A percentile compares a stretch with the other conserved stretches of the same genome.
Conservation (phyloP, 2,113 vertebrate genomes). For the Penelope pileata region DNA sequence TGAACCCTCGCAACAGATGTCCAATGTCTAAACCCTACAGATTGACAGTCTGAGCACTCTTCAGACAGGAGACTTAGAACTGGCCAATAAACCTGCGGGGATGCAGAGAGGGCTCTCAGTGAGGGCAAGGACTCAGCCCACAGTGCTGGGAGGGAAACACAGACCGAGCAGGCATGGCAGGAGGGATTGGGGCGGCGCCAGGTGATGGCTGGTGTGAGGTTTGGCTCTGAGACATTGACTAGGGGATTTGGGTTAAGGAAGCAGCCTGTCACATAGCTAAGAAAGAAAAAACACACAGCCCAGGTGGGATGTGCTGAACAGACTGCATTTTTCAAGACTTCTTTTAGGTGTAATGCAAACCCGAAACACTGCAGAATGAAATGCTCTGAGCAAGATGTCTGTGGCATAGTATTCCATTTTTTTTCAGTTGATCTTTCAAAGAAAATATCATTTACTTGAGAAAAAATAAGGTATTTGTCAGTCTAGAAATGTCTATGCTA, state of each 20-base stretch:
- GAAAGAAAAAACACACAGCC: neutral
- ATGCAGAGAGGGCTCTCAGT: too few relatives aligned
- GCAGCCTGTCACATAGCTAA: neutral
- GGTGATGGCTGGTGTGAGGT: neutral
- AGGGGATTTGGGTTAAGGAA: neutral
- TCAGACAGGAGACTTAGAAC: neutral
- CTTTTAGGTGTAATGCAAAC: neutral
- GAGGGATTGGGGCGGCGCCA: neutral
- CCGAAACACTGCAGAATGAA: neutral
- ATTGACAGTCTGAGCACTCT: neutral
- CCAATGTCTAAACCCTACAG: neutral
- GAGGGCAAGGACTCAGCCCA: neutral
- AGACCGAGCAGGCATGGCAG: too few relatives aligned
- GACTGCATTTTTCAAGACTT: neutral
- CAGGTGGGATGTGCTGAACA: neutral
- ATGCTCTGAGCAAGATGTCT: neutral
- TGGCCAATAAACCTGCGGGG: neutral
- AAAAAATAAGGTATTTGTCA: neutral
- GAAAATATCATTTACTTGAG: neutral
- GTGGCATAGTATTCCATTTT: neutral
- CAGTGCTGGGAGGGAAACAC: neutral
- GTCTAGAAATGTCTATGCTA: neutral
- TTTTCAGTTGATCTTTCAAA: neutral
- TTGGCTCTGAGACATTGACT: neutral
- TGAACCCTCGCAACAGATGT: neutral